phyloP scores from a whole-genome alignment of 2,113 vertebrate species.

The Sisor rabdophorus region DNA sequence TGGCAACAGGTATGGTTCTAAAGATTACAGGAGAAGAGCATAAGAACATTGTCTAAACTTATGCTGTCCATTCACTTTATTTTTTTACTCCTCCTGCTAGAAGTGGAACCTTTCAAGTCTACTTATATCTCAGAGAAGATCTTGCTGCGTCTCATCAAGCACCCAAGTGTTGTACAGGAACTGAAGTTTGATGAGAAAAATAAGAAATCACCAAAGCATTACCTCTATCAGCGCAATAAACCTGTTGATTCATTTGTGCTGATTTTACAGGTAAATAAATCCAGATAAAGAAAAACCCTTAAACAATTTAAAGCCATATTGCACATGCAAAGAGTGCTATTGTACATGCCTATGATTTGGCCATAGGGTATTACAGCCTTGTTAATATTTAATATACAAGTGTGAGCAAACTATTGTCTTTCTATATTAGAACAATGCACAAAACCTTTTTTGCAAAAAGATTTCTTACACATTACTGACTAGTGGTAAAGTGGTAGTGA shows the following conservation, averaged over 20 bases:
- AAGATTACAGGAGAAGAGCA: not conserved
- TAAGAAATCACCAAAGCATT: slow-evolving; percentile 83
- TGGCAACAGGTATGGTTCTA: slow-evolving; percentile 82
- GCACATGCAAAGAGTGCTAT: not conserved
- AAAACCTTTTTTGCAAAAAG: not conserved
- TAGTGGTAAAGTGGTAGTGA: too few species aligned
- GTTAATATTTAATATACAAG: not conserved
- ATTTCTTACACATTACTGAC: not conserved
- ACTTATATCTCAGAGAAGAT: slow-evolving; percentile 93
- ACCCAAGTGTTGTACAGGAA: slow-evolving; percentile 89
- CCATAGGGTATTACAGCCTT: not conserved
- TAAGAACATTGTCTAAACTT: not conserved
- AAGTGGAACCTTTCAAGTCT: slow-evolving; percentile 89
- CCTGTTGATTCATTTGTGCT: slow-evolving; percentile 92
- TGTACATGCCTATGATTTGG: not conserved
- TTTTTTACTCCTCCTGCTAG: slow-evolving; percentile 57
- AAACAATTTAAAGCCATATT: not conserved
- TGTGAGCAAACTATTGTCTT: not conserved
- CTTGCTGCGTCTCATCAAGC: slow-evolving; percentile 87
- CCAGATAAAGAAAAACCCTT: not conserved
- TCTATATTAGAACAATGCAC: not conserved
- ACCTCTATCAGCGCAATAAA: slow-evolving; percentile 88
- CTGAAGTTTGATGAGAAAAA: slow-evolving; percentile 87
- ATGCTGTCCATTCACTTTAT: not conserved
- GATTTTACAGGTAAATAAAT: slow-evolving; percentile 81